These are phyloP conservation scores for Luffia ferchaultella DNA, from an alignment of 2,888 invertebrate species.

Conservation along the genomic window DNA sequence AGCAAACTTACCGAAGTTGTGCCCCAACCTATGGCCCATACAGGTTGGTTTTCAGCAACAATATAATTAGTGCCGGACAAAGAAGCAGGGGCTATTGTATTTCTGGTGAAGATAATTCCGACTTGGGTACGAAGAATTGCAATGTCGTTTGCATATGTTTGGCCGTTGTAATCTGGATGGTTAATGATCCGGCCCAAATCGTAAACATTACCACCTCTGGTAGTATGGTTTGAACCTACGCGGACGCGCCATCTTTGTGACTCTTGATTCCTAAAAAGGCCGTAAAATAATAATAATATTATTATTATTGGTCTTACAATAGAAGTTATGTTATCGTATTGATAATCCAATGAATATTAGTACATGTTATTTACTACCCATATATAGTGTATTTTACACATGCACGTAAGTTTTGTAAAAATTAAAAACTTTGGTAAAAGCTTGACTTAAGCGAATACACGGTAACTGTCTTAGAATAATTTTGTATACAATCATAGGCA, in stretches of 20 bases:
- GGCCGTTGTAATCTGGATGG: constrained; percentile 1
- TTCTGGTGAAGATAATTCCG: background rate
- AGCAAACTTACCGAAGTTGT: constrained; percentile 7
- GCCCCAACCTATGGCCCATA: constrained; percentile 7
- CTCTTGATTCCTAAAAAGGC: background rate
- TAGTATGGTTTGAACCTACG: constrained; percentile 2
- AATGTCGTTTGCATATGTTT: constrained; percentile 3
- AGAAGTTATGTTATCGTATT: too few relatives aligned
- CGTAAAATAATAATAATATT: too few relatives aligned
- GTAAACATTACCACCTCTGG: constrained; percentile 2
- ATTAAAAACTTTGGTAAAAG: too few relatives aligned
- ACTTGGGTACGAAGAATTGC: background rate
- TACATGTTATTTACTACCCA: too few relatives aligned
- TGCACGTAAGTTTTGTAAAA: too few relatives aligned
- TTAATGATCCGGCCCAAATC: background rate
- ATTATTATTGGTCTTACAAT: too few relatives aligned
- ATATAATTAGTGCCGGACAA: constrained; percentile 5
- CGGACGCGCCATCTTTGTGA: constrained; percentile 1
- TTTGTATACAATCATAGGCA: too few relatives aligned
- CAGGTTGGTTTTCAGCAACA: constrained; percentile 3
- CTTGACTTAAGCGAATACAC: too few relatives aligned
- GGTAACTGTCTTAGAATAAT: too few relatives aligned
- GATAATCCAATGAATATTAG: too few relatives aligned
- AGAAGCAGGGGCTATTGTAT: background rate
- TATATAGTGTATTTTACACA: too few relatives aligned